These are phyloP conservation scores for Urocynchramus pylzowi DNA, from an alignment of 2,113 vertebrate genomes.

Conservation along the genomic window DNA sequence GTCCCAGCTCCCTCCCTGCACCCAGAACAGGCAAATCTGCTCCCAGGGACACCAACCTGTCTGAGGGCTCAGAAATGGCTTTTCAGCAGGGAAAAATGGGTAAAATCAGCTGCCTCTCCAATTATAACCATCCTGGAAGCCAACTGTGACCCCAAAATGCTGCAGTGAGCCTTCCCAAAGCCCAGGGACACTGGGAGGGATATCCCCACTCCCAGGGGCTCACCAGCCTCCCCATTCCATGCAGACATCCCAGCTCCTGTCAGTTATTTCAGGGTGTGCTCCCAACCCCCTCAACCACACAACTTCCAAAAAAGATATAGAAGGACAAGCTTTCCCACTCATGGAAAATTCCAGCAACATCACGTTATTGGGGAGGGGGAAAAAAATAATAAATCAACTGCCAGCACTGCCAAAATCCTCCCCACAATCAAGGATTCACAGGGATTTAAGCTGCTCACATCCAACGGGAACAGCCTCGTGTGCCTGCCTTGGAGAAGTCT, in stretches of 20 bases:
- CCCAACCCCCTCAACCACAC: neutral
- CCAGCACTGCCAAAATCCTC: neutral
- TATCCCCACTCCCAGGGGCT: neutral
- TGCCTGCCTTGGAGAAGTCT: neutral
- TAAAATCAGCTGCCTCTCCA: neutral
- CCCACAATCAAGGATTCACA: neutral
- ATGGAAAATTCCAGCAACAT: neutral
- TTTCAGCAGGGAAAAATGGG: neutral
- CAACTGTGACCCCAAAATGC: neutral
- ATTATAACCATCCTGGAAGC: rapidly evolving
- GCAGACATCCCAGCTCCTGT: neutral
- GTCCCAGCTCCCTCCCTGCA: neutral
- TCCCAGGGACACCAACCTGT: neutral
- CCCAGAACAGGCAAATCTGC: neutral
- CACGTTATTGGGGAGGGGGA: rapidly evolving
- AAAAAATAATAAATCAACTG: neutral
- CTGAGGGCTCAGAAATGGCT: neutral
- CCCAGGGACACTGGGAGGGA: neutral
- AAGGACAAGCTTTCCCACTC: neutral
- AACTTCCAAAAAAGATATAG: rapidly evolving
- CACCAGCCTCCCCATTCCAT: neutral
- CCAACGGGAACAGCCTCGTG: neutral
- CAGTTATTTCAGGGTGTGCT: neutral
- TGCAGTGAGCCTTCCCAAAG: neutral
- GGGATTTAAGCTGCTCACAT: neutral